Conservation (phyloP, 64 coral and sea anemone species). For the Anthopleura sola region DNA sequence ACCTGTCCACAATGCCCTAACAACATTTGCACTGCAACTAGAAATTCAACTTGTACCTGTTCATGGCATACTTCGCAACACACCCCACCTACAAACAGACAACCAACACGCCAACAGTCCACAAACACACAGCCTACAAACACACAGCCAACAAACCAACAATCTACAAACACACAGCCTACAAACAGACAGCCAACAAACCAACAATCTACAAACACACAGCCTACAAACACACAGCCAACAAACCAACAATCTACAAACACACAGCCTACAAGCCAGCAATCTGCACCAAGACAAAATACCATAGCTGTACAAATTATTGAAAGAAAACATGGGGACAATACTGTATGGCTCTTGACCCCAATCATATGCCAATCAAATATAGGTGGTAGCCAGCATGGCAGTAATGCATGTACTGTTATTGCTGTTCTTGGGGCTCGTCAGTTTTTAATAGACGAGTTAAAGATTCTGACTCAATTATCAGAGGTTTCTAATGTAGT, state of each 20-base stretch:
- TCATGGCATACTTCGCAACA: constrained; percentile 23
- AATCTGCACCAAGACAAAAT: constrained; percentile 6
- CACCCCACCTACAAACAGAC: background rate
- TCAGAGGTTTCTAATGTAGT: background rate
- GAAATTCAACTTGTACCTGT: background rate
- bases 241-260: background rate
- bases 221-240: no score
- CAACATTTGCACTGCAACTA: background rate
- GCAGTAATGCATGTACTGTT: constrained; percentile 48
- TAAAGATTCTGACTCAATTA: background rate
- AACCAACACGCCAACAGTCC: background rate
- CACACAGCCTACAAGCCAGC: background rate
- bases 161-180: no score
- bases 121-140: no score
- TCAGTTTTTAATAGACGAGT: background rate
- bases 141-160: no score
- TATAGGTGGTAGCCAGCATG: background rate
- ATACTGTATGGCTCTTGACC: constrained; percentile 36
- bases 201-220: no score
- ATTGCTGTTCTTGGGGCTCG: constrained; percentile 24
- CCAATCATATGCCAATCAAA: constrained; percentile 19
- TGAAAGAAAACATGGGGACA: constrained; percentile 1
- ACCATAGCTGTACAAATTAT: background rate
- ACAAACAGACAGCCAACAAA: no score
- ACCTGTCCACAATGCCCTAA: constrained; percentile 23